Evolutionary conservation across 2,797 vertebrate genomes (phyloP), one percentile per base, ranked within the genome.

Genomic region (Sorex maritimensis): DNA sequence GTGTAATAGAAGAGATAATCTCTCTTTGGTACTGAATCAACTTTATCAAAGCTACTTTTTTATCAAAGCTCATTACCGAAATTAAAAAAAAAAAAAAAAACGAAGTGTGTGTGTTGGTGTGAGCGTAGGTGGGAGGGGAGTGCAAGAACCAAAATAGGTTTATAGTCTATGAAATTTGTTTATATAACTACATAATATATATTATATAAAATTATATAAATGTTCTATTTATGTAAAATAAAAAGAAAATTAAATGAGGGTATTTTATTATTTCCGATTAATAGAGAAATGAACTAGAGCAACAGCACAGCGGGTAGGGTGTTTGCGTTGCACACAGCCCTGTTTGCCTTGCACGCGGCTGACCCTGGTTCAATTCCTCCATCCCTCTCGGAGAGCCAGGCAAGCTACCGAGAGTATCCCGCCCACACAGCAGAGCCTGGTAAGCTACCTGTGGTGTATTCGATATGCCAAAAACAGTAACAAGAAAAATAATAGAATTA

Each of bases 151-250:
- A n/a, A 11, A 58, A 2, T 4, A 75, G 7, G 55, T 88, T 82
- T 65, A 67, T 8, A 73, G 34, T 90, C 93, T 94, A 34, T 12
- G 24, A 75, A 92, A 58, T 8, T 17, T 23, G 90, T 78, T 92
- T 85, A 71, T 23, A 34, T 34, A 34, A 34, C 81, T 92, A 44
- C 10, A 21, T 81, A 49, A 80, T 52, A 61, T 38, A 2, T 34
- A 34, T 34, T 34, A 34, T 34, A 34, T 34, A 34, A 34, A 34
- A 34, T 34, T 34, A 34, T 34, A 34, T 34, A 34, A 34, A 34
- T 34, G 34, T 34, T 34, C 41, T 90, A 83, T 46, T 75, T 88
- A 78, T 71, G 61, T 71, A 90, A 88, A 86, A 2, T 15, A n/a
- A 44, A 61, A 88, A 80, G 15, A 19, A 92, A 90, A 77, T 72